Base-by-base conservation (phyloP, 2,888 invertebrate species). In the Noctuana brunneofusca region DNA sequence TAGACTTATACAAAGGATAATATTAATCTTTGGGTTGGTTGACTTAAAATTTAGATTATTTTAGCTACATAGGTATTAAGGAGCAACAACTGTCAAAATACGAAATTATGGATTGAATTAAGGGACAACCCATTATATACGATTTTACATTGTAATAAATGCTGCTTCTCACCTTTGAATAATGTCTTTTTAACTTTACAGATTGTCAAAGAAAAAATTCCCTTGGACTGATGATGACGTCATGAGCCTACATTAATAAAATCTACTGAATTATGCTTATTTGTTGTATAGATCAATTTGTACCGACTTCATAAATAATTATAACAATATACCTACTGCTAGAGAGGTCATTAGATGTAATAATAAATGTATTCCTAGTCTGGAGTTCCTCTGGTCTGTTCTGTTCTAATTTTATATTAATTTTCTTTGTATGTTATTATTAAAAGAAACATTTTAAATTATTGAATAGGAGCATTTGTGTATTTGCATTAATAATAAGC, bases 181-280 rank as follows among this genome's bases (percentile, higher is more conserved):
- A 27, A 9, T 11, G 18, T 18, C 38, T 50, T 12, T 27, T 11
- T 38, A 20, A 64, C 49, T 32, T 48, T 64, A 16, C 93, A 96
- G 95, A 93, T 95, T 74, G 95, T 95, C 59, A 93, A 92, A 82
- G 95, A 95, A 72, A 94, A 95, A 83, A 94, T 95, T 81, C 95
- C 95, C 65, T 81, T 95, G 88, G 95, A 95, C 76, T 95, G 84
- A 92, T 95, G 84, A 92, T 24, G 59, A 64, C 57, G 2, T 46
- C 20, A 53, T 27, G 1, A 20, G 20, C 9, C 16, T 18, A 53
- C 27, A 50, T 18, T n/a, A n/a, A n/a, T n/a, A n/a, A n/a, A n/a
- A n/a, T n/a, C n/a, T n/a, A n/a, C n/a, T n/a, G n/a, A n/a, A n/a
- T n/a, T n/a, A n/a, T n/a, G n/a, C n/a, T n/a, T n/a, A n/a, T n/a